Base-by-base conservation (phyloP, 2,797 vertebrate genomes). In the Halcyon chelicuti region DNA sequence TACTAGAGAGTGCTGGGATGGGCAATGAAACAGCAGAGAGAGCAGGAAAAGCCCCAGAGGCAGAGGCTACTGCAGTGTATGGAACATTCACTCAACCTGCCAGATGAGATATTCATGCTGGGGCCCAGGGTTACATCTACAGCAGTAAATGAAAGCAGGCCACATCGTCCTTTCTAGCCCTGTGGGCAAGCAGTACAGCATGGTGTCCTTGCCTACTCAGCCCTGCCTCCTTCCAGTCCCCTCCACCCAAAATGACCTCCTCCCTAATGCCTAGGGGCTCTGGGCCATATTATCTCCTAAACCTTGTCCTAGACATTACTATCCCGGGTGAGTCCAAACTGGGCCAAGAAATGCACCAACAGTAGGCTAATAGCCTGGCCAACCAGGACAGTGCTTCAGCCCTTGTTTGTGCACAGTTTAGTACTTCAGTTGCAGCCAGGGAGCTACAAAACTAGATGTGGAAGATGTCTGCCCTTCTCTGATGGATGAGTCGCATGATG, bases 81-180 rank as follows among this genome's bases (percentile, higher is more conserved):
- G 8, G 47, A 70, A 71, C 49, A 73, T 73, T 78, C 19, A 26
- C 23, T 66, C 16, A 62, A 16, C 20, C n/a, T 51, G 46, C 39
- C 40, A 74, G 63, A 73, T 40, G 37, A 54, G 19, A 22, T 23
- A 60, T 71, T 61, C 31, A 9, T 13, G 10, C 12, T 55, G 79
- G 42, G 3, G 2, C 20, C 44, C 0, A 0, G 12, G 31, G 33
- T 57, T 78, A 19, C 1, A 1, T 31, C 46, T 79, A 8, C 8
- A 37, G 4, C 39, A 55, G 51, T 5, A 10, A 6, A 37, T 21
- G 18, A 62, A 73, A 86, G 62, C 10, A 62, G n/a, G 29, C 15
- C 35, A 28, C 2, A 17, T n/a, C 22, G 28, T 70, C 15, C 33
- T 70, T 29, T 79, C 47, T 12, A 15, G 47, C n/a, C 18, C n/a